Base-by-base conservation (phyloP, 2,797 vertebrate species). In the Gallinago nigripennis region DNA sequence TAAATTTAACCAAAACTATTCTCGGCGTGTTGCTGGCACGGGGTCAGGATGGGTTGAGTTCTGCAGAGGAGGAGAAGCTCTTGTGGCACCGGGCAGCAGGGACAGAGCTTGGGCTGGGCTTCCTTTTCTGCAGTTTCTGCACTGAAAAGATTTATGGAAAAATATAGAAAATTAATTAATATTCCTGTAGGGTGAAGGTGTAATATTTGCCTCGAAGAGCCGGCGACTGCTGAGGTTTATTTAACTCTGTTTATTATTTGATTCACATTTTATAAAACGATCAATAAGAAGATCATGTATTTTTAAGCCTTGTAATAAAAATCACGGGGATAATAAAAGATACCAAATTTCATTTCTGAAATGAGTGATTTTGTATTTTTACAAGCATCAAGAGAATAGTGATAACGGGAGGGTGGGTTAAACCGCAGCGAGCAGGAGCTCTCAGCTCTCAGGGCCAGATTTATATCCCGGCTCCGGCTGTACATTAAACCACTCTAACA, bases 1-100 rank as follows among this genome's bases (percentile, higher is more conserved):
- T 12, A 9, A 54, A 33, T 4, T 31, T 12, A 35, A 58, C 24
- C 3, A 7, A 19, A 53, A 7, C 0, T 3, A 37, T 24, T 18
- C 33, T 61, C 61, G 13, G 70, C 11, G 37, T 16, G 16, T 12
- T 2, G 3, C n/a, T 20, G 45, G 27, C 7, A 4, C 0, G 1
- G 37, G 31, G 8, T 5, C 3, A 2, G 82, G 70, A 41, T 30
- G 2, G 5, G 0, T 14, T 31, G 33, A 3, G 39, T 8, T 70
- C 41, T 27, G 50, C 23, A 8, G 85, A 23, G 30, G 28, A 28
- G 15, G 19, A 16, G 43, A 51, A 35, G 48, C 20, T 61, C 27
- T 54, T 4, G 1, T 0, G 0, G 57, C 11, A 39, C 35, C 1
- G n/a, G 17, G 82, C 27, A 30, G 9, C 27, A 19, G 33, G n/a